phyloP scores from a whole-genome alignment of 2,797 vertebrate genomes.

The Ambastaia sidthimunki region DNA sequence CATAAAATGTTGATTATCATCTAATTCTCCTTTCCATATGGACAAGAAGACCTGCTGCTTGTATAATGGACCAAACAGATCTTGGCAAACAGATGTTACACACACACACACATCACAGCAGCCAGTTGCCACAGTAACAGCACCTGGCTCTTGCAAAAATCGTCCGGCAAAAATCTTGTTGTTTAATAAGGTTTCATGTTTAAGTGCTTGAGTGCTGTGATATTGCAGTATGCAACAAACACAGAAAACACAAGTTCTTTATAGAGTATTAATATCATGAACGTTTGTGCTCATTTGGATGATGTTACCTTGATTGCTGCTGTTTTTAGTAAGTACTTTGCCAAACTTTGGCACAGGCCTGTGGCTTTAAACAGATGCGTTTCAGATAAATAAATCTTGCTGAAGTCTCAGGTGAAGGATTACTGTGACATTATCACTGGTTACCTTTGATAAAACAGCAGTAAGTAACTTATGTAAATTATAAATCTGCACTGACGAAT shows the following conservation, averaged over 20 bases:
- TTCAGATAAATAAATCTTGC: conserved; percentile 17
- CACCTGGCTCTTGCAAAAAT: conserved; percentile 69
- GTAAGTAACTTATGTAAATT: no score
- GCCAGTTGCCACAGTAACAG: conserved; percentile 72
- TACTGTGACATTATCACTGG: neutral
- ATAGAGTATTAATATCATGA: neutral
- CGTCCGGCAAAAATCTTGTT: conserved; percentile 52
- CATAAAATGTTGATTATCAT: conserved; percentile 72
- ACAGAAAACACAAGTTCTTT: neutral
- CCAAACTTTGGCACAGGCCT: neutral
- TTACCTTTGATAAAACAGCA: neutral
- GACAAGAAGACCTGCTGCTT: conserved; percentile 68
- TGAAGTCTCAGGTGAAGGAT: neutral
- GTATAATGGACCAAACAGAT: conserved; percentile 23
- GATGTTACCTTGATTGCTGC: neutral
- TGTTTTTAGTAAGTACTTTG: neutral
- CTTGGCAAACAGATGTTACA: neutral
- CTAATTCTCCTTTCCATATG: conserved; percentile 77
- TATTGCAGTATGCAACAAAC: neutral
- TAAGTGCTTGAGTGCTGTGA: neutral
- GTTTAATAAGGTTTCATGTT: conserved; percentile 3
- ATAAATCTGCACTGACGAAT: neutral
- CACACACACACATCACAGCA: conserved; percentile 36
- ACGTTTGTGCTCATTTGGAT: neutral
- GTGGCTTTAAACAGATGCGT: neutral